Evolutionary conservation across 2,797 vertebrate genomes (phyloP).

Genomic region (Heliangelus exortis): DNA sequence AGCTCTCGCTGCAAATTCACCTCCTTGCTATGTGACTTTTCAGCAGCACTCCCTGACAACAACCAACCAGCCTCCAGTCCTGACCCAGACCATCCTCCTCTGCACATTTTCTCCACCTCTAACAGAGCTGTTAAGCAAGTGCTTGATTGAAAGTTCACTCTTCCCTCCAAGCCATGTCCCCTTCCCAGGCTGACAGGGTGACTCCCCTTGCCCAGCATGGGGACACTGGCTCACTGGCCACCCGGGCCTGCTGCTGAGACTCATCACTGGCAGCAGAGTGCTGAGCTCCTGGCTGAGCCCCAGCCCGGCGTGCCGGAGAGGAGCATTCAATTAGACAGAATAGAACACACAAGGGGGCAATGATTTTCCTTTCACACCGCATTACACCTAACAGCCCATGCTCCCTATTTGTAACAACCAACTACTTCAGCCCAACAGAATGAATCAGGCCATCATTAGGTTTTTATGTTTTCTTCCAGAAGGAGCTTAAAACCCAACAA

Average conservation of each 20-base stretch:
- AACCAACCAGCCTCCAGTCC: not conserved
- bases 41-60: not conserved
- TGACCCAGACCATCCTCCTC: not conserved
- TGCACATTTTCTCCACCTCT: not conserved
- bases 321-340: constrained; percentile 49
- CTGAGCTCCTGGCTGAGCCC: not conserved
- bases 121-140: not conserved
- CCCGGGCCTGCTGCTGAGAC: not conserved
- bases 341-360: constrained; percentile 29
- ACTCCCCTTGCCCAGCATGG: not conserved
- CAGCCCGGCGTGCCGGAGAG: not conserved
- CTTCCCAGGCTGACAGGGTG: rapidly evolving
- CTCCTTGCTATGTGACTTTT: not conserved
- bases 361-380: constrained; percentile 48
- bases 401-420: not conserved
- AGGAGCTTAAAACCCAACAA: not conserved
- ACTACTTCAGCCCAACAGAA: not conserved
- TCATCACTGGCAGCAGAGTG: rapidly evolving
- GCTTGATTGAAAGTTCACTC: not conserved
- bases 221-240: rapidly evolving
- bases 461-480: not conserved
- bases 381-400: constrained; percentile 32
- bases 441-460: not conserved
- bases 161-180: not conserved
- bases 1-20: not conserved